Percentiles rank a stretch among this genome's conserved stretches.
Conservation (phyloP, 2,888 invertebrate species). For the Latheticus oryzae region DNA sequence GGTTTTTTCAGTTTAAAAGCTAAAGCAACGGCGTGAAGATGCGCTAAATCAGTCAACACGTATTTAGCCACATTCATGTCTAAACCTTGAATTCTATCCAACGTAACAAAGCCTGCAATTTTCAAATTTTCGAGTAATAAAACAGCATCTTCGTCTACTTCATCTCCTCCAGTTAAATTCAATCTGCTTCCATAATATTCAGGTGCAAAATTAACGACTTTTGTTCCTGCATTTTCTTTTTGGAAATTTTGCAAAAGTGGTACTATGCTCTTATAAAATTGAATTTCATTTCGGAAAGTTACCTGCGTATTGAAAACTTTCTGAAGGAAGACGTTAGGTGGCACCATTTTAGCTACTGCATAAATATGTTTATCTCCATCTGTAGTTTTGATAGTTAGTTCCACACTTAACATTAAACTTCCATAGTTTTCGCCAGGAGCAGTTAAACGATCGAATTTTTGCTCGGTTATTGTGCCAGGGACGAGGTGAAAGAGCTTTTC, state of each 20-base stretch:
- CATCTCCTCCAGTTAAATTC: slow-evolving; percentile 7
- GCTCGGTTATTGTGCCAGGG: slow-evolving; percentile 48
- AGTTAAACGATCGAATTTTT: slow-evolving; percentile 61
- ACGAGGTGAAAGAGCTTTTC: slow-evolving; percentile 18
- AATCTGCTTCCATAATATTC: slow-evolving; percentile 39
- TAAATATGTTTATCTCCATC: neutral
- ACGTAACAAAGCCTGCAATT: slow-evolving; percentile 16
- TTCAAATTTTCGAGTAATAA: slow-evolving; percentile 43
- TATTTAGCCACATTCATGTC: slow-evolving; percentile 27
- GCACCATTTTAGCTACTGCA: slow-evolving; percentile 40
- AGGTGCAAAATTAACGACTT: slow-evolving; percentile 34
- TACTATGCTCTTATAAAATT: slow-evolving; percentile 37
- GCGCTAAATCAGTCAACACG: slow-evolving; percentile 32
- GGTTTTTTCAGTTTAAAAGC: slow-evolving; percentile 33
- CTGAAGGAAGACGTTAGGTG: slow-evolving; percentile 32
- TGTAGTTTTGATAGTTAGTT: slow-evolving; percentile 4
- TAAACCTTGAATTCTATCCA: slow-evolving; percentile 35
- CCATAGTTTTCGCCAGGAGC: slow-evolving; percentile 71
- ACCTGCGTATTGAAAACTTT: slow-evolving; percentile 37
- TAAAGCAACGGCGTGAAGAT: slow-evolving; percentile 35
- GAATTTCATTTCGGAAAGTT: slow-evolving; percentile 40
- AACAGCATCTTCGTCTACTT: slow-evolving; percentile 36
- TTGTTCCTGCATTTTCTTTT: slow-evolving; percentile 22
- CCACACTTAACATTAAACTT: slow-evolving; percentile 65
- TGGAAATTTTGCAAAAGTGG: slow-evolving; percentile 33